phyloP scores from a whole-genome alignment of 2,113 vertebrate genomes.

The Agapornis roseicollis region DNA sequence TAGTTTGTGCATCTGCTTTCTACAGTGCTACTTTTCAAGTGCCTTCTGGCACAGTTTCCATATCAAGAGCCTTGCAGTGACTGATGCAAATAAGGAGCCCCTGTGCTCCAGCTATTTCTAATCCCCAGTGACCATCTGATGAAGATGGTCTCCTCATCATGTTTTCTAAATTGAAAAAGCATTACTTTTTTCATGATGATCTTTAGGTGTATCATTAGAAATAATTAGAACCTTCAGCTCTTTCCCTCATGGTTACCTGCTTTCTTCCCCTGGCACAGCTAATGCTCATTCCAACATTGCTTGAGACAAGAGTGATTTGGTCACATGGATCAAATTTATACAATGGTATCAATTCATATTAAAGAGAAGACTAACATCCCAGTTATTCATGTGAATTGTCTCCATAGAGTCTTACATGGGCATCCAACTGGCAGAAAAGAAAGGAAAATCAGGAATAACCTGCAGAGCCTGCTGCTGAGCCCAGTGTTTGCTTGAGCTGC shows the following conservation, averaged over 20 bases:
- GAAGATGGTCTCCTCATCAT: not conserved
- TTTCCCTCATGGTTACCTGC: not conserved
- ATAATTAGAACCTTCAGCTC: not conserved
- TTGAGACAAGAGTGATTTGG: not conserved
- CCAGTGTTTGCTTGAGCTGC: not conserved
- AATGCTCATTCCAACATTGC: not conserved
- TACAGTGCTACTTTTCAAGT: not conserved
- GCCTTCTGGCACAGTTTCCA: not conserved
- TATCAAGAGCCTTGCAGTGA: not conserved
- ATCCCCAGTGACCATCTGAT: not conserved
- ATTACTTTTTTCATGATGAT: not conserved
- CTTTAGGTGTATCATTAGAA: not conserved
- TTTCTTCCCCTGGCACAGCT: not conserved
- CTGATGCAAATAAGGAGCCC: not conserved
- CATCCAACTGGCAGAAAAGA: not conserved
- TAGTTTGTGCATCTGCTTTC: not conserved
- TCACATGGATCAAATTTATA: not conserved
- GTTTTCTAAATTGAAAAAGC: not conserved
- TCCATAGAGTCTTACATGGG: not conserved
- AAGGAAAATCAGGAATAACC: slow-evolving; percentile 18
- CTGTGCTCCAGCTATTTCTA: not conserved
- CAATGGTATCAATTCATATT: not conserved
- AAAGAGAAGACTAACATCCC: not conserved
- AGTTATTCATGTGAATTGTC: not conserved
- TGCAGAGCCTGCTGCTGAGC: not conserved